These are phyloP conservation scores for Leucozona laternaria DNA, from an alignment of 2,888 invertebrate species.

Conservation along the genomic window DNA sequence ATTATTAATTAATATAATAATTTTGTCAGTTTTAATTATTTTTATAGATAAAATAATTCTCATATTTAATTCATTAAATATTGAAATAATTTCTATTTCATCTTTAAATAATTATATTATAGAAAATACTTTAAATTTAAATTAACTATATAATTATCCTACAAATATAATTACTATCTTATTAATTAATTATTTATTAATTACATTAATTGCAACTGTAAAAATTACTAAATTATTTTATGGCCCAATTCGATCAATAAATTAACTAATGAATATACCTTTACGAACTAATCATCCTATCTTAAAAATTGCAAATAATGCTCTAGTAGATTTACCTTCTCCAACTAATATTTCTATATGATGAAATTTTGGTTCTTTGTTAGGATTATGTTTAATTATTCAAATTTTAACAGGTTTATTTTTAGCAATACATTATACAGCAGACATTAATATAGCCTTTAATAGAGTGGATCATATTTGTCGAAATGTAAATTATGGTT, in stretches of 20 bases:
- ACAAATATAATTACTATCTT: constrained; percentile 84
- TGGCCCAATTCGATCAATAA: constrained; percentile 85
- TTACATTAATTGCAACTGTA: constrained; percentile 86
- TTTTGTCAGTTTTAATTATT: constrained; percentile 77
- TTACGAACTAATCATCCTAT: constrained; percentile 84
- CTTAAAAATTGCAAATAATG: constrained; percentile 86
- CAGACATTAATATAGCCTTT: constrained; percentile 87
- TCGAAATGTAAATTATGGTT: constrained; percentile 89
- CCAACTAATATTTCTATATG: constrained; percentile 86
- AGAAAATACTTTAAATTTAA: constrained; percentile 84
- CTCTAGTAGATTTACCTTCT: constrained; percentile 86
- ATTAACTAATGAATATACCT: constrained; percentile 84
- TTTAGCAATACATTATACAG: constrained; percentile 88
- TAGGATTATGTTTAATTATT: constrained; percentile 87
- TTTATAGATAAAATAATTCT: constrained; percentile 78
- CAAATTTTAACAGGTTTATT: constrained; percentile 89
- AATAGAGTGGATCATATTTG: constrained; percentile 88
- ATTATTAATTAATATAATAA: constrained; percentile 77
- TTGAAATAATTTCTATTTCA: constrained; percentile 81
- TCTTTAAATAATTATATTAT: constrained; percentile 79
- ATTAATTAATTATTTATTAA: constrained; percentile 86
- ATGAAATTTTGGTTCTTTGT: constrained; percentile 89
- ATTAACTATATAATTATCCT: constrained; percentile 85
- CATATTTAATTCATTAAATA: constrained; percentile 82
- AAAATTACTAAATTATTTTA: constrained; percentile 86